These are phyloP conservation scores for Malachius bipustulatus DNA, from an alignment of 2,888 invertebrate species.

Conservation along the genomic window DNA sequence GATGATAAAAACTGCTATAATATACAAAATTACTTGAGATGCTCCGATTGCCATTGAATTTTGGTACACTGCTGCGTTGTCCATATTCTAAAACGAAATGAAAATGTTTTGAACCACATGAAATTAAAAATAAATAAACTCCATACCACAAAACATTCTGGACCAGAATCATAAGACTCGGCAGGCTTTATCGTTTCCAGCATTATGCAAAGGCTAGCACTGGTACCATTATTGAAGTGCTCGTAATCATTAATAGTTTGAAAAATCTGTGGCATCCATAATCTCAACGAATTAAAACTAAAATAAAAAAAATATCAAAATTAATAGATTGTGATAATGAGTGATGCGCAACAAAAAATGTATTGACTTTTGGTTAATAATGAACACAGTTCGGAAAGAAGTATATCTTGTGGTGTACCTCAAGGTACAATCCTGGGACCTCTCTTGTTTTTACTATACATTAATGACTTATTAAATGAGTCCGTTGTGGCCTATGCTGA, in stretches of 20 bases:
- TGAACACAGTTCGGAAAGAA: no score
- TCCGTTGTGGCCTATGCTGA: no score
- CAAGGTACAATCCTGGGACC: no score
- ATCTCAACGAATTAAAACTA: conserved; percentile 60
- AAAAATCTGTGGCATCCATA: conserved; percentile 81
- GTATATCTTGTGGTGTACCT: no score
- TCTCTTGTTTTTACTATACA: no score
- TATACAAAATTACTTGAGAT: conserved; percentile 50
- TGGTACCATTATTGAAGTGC: conserved; percentile 24
- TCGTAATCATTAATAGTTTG: conserved; percentile 47
- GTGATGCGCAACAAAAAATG: no score
- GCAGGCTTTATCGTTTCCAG: conserved; percentile 36
- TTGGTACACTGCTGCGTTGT: conserved; percentile 43
- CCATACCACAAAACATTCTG: conserved; percentile 18
- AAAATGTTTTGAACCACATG: no score
- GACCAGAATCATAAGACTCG: conserved; percentile 11
- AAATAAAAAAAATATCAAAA: conserved; percentile 28
- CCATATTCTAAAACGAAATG: conserved; percentile 28
- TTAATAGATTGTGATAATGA: no score
- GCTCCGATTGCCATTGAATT: conserved; percentile 57
- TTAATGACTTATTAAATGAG: no score
- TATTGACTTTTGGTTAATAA: no score
- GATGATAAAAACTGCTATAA: conserved; percentile 45
- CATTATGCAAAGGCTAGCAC: conserved; percentile 38
- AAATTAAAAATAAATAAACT: neutral